Evolutionary conservation across 2,113 vertebrate genomes (phyloP), one percentile per base, ranked within the genome.

Genomic region (Lanius collurio): DNA sequence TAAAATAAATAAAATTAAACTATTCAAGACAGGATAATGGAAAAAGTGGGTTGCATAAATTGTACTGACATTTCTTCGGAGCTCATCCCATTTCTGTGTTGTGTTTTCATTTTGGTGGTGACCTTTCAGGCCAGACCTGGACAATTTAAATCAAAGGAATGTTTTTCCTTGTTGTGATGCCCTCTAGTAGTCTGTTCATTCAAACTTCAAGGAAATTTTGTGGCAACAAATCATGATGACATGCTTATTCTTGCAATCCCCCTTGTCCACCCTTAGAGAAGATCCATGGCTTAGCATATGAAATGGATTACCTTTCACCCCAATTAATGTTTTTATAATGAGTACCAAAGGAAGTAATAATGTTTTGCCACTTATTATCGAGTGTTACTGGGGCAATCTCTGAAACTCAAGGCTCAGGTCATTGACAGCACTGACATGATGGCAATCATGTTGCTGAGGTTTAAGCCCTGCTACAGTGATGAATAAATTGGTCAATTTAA

Each of bases 401-500:
- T 97, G 95, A 89, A 96, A 92, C 87, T 71, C 67, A 90, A 93
- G 96, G 83, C 89, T 83, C 49, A 97, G 92, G 90, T 95, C 91
- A 93, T n/a, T 88, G 70, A 49, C 87, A 97, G 81, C 65, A n/a
- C 77, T 97, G 94, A 96, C 94, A 87, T 55, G 91, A 90, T 96
- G 95, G 94, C 90, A 97, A 68, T 96, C 96, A 92, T 21, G 64
- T 84, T 96, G 92, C 93, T 94, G 95, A 90, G 63, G 70, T 97
- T 97, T 97, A 96, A 97, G 87, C 67, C 87, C 52, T 87, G 64
- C 70, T 90, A 68, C 70, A 64, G 69, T 90, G 95, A 97, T 96
- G 96, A 97, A 97, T 97, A 90, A 92, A 97, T 83, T 93, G 92
- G 81, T 96, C 88, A 97, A 90, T 95, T 97, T 97, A 97, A 97